Base-by-base conservation (phyloP, 2,888 invertebrate genomes). In the Buathra laborator region DNA sequence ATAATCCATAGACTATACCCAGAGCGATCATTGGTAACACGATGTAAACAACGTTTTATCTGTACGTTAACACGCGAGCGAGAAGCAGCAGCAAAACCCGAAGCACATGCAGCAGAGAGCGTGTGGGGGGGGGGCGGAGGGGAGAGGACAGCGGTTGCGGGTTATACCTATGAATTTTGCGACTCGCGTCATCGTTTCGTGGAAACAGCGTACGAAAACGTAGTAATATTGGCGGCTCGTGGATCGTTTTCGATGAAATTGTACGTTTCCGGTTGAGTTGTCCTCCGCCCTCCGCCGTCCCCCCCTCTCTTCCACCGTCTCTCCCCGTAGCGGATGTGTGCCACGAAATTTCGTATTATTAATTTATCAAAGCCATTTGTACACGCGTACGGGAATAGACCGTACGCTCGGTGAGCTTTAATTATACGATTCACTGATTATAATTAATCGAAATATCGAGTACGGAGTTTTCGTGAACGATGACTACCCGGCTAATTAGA, bases 11-110 rank as follows among this genome's bases (percentile, higher is more conserved):
- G 9, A 56, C 12, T 24, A 48, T 53, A 48, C 32, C n/a, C 12
- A 37, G 29, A 19, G 1, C 53, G 51, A 74, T 32, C 72, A 43
- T 68, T 44, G 53, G 43, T 78, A 62, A 78, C 72, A 68, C 59
- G 43, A 72, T 62, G 83, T 83, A 78, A 78, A 78, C 78, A 83
- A 64, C 37, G 59, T 67, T 78, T 72, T 72, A 68, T 74, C 83
- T 62, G 29, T 10, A 6, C 14, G 14, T 70, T 64, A 53, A 70
- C 62, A 19, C 44, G 64, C 7, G 66, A 82, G 51, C 53, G 51
- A 44, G 44, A 72, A 43, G 24, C 59, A 44, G 44, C 72, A 44
- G 56, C 72, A 44, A 59, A 44, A 72, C 19, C 44, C 44, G 37
- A 19, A 62, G 62, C 46, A 62, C 74, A 62, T 74, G 62, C 29